Percentiles rank a stretch among this genome's conserved stretches.
Conservation (phyloP, 2,113 vertebrate species). For the Cryptotis parvus region DNA sequence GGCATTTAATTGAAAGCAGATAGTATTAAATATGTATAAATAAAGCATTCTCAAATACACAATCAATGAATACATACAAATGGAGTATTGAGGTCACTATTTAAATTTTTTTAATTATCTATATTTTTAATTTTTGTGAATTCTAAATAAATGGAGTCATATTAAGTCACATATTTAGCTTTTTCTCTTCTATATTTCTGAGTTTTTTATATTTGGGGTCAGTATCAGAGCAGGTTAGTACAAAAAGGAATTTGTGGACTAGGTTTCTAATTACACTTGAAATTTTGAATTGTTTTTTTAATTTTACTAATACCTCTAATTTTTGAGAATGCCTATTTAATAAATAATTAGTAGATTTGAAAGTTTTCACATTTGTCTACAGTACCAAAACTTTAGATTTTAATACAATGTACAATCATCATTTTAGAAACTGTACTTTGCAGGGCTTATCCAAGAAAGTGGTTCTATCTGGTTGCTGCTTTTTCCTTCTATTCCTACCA, state of each 20-base stretch:
- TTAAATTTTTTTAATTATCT: not conserved
- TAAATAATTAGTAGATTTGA: slow-evolving; percentile 4
- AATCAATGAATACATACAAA: not conserved
- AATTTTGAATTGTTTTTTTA: slow-evolving; percentile 25
- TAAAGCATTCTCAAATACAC: not conserved
- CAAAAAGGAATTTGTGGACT: not conserved
- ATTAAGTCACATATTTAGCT: not conserved
- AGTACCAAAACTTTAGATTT: slow-evolving; percentile 5
- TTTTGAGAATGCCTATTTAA: slow-evolving; percentile 23
- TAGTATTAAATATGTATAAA: not conserved
- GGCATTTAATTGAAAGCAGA: slow-evolving; percentile 8
- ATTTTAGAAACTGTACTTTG: not conserved
- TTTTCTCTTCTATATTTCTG: slow-evolving; percentile 17
- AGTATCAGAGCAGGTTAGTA: not conserved
- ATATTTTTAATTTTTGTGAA: not conserved
- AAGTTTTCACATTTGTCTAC: slow-evolving; percentile 16
- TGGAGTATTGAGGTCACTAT: not conserved
- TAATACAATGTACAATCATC: not conserved
- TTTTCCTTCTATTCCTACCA: not conserved
- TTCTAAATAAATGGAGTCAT: slow-evolving; percentile 18
- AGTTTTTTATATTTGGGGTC: not conserved
- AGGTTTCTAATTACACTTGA: slow-evolving; percentile 14
- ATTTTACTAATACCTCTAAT: slow-evolving; percentile 24
- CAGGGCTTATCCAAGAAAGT: not conserved
- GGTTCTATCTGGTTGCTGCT: not conserved